phyloP scores from a whole-genome alignment of 2,113 vertebrate genomes.

The Podocnemis expansa region DNA sequence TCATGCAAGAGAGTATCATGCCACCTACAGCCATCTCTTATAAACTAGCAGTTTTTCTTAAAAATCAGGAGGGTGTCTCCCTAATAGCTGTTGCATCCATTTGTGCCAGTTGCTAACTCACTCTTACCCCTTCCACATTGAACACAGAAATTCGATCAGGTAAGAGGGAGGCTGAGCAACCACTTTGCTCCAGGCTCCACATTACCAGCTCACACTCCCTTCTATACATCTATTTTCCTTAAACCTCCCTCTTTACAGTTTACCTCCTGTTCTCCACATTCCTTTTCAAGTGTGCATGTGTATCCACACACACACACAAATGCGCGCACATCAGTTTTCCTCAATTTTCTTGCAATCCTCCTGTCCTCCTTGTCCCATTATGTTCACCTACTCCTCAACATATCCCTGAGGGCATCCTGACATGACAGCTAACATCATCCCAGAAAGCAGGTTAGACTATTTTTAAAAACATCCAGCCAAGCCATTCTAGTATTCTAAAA shows the following conservation, averaged over 20 bases:
- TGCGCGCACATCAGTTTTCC: background rate
- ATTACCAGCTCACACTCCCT: background rate
- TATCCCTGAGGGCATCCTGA: background rate
- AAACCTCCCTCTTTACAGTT: background rate
- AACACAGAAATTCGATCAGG: background rate
- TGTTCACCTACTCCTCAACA: background rate
- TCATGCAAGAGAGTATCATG: background rate
- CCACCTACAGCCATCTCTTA: background rate
- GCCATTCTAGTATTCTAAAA: conserved; percentile 26
- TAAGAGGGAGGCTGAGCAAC: background rate
- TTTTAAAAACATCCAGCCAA: background rate
- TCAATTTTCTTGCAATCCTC: background rate
- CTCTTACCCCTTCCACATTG: background rate
- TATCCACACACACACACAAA: background rate
- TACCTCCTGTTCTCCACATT: background rate
- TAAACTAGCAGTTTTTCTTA: background rate
- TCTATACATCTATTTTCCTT: background rate
- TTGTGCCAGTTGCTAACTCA: background rate
- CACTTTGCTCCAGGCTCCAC: background rate
- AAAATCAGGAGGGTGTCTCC: background rate
- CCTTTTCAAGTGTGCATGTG: background rate
- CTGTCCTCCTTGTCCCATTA: background rate
- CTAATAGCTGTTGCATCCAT: background rate
- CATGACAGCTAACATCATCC: background rate
- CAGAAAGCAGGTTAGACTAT: background rate